phyloP scores from a whole-genome alignment of 2,113 vertebrate species.

The Burhinus oedicnemus region DNA sequence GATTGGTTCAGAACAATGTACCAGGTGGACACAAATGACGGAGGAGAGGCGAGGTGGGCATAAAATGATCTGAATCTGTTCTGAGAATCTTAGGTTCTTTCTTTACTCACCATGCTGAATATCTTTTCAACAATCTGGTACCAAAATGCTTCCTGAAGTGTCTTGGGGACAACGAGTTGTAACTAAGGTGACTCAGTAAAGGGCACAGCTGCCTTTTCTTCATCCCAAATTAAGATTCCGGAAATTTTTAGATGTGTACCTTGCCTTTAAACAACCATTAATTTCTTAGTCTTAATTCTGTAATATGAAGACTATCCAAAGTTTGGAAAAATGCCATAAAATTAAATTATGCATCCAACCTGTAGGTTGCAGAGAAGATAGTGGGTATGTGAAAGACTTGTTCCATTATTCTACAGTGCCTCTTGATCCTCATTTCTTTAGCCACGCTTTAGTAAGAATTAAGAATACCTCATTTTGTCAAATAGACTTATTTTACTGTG shows the following conservation, averaged over 20 bases:
- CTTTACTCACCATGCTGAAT: neutral
- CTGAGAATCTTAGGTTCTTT: neutral
- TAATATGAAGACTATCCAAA: conserved; percentile 18
- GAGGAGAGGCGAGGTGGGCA: neutral
- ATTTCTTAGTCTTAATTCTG: conserved; percentile 45
- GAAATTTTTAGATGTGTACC: neutral
- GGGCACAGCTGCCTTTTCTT: neutral
- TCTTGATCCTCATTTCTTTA: neutral
- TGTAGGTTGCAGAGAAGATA: conserved; percentile 31
- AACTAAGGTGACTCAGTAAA: neutral
- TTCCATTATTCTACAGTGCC: neutral
- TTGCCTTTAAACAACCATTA: conserved; percentile 51
- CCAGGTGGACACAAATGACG: neutral
- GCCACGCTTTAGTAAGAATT: neutral
- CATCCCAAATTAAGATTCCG: neutral
- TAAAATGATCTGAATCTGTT: neutral
- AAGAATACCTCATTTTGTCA: neutral
- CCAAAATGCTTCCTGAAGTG: neutral
- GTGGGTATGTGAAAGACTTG: neutral
- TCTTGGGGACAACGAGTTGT: neutral
- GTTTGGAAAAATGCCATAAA: conserved; percentile 23
- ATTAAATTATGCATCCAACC: neutral
- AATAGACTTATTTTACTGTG: neutral
- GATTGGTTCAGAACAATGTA: neutral
- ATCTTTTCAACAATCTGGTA: neutral